Conservation (phyloP, 2,113 vertebrate genomes). For the Ia io region DNA sequence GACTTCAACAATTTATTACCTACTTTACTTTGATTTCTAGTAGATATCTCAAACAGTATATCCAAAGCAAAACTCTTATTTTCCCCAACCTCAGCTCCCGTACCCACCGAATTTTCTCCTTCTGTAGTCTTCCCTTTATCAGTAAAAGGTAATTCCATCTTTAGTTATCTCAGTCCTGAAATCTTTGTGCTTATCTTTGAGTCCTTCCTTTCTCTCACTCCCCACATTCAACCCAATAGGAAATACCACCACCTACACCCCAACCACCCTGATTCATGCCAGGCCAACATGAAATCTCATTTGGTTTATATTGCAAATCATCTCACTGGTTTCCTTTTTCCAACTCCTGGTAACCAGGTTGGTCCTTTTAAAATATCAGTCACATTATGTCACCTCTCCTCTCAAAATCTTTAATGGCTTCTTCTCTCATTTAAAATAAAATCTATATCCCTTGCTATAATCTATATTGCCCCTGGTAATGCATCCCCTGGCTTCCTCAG, state of each 20-base stretch:
- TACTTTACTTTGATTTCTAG: constrained; percentile 21
- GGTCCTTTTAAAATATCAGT: not conserved
- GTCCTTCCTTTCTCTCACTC: not conserved
- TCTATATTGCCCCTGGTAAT: not conserved
- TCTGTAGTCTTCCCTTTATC: not conserved
- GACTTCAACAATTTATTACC: not conserved
- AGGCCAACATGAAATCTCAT: not conserved
- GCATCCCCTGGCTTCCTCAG: not conserved
- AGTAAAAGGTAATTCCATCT: not conserved
- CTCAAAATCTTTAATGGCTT: not conserved
- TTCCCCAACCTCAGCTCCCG: not conserved
- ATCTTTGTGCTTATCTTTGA: not conserved
- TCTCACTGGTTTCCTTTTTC: not conserved
- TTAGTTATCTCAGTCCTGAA: not conserved
- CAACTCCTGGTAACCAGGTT: not conserved
- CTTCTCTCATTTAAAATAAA: constrained; percentile 22
- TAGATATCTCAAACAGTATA: not conserved
- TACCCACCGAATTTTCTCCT: not conserved
- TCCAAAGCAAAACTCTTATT: not conserved
- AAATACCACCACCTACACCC: not conserved
- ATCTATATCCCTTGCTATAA: not conserved
- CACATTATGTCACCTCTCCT: not conserved
- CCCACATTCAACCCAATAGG: not conserved
- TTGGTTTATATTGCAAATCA: not conserved
- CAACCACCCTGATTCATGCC: not conserved